Percentiles rank a stretch among this genome's conserved stretches.
phyloP scores from a whole-genome alignment of 30 jellyfish, hydroid and myxozoan species.

The Hydractinia symbiolongicarpus region DNA sequence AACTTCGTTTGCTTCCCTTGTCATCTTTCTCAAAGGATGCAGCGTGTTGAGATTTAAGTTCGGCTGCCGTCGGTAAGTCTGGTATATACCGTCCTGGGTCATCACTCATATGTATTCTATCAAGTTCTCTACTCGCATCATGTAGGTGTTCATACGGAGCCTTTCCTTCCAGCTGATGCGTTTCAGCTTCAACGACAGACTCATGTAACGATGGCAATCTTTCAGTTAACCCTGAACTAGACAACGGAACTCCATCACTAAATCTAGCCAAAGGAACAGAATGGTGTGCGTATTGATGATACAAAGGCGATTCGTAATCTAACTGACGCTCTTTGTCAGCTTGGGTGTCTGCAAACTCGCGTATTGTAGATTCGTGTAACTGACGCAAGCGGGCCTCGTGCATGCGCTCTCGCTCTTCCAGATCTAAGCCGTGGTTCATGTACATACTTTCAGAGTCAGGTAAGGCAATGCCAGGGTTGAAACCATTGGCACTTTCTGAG shows the following conservation, averaged over 20 bases:
- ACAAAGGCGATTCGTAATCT: constrained; percentile 47
- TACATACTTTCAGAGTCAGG: constrained; percentile 57
- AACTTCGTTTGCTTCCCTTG: too few relatives aligned
- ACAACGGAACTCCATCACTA: not conserved
- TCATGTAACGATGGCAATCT: constrained; percentile 1
- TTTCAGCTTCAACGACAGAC: not conserved
- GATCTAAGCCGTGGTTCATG: not conserved
- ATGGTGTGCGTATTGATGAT: constrained; percentile 31
- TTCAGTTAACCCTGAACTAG: not conserved
- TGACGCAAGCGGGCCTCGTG: constrained; percentile 19
- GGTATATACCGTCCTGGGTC: too few relatives aligned
- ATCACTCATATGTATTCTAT: too few relatives aligned
- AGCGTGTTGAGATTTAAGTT: too few relatives aligned
- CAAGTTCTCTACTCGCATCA: too few relatives aligned
- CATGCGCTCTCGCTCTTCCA: constrained; percentile 24
- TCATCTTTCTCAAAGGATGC: too few relatives aligned
- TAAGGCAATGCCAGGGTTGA: constrained; percentile 79
- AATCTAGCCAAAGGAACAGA: not conserved
- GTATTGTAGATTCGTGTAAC: constrained; percentile 21
- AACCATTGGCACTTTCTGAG: constrained; percentile 62
- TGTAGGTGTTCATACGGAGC: too few relatives aligned
- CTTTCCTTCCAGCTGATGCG: not conserved
- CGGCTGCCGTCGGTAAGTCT: too few relatives aligned
- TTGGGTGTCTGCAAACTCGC: constrained; percentile 38
- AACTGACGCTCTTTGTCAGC: constrained; percentile 42